phyloP scores from a whole-genome alignment of 2,797 vertebrate species.

The Dendrocincla tyrannina region DNA sequence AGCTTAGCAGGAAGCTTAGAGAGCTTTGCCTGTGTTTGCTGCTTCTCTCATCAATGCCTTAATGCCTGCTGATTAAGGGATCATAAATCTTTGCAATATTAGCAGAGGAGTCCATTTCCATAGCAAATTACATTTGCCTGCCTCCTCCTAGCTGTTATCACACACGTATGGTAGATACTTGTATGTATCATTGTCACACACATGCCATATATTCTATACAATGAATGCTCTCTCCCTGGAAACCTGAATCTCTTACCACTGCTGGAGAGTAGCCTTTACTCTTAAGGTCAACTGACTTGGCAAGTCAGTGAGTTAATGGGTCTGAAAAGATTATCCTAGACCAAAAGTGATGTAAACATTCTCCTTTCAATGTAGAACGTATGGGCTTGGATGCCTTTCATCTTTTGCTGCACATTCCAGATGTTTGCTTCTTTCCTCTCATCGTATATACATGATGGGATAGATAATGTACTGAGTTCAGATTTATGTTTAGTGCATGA shows the following conservation, averaged over 20 bases:
- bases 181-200: background rate
- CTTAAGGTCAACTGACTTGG: slow-evolving; percentile 51
- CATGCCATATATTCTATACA: background rate
- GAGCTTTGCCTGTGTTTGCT: slow-evolving; percentile 15
- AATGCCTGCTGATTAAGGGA: slow-evolving; percentile 27
- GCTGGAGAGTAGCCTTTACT: slow-evolving; percentile 36
- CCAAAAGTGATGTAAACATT: slow-evolving; percentile 63
- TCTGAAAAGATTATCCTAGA: slow-evolving; percentile 54
- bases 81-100: slow-evolving; percentile 59
- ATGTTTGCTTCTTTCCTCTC: slow-evolving; percentile 50
- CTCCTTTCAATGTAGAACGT: slow-evolving; percentile 12
- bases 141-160: background rate
- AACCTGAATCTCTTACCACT: background rate
- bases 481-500: slow-evolving; percentile 30
- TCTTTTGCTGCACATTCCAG: slow-evolving; percentile 48
- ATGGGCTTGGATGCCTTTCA: slow-evolving; percentile 51
- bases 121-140: background rate
- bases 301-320: slow-evolving; percentile 62
- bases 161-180: background rate
- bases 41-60: slow-evolving; percentile 56
- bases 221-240: background rate
- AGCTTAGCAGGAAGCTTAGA: slow-evolving; percentile 21
- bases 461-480: slow-evolving; percentile 33
- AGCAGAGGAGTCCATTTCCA: background rate
- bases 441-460: background rate